Evolutionary conservation across 2,888 invertebrate species (phyloP).

Genomic region (Lamellibrachia columna): DNA sequence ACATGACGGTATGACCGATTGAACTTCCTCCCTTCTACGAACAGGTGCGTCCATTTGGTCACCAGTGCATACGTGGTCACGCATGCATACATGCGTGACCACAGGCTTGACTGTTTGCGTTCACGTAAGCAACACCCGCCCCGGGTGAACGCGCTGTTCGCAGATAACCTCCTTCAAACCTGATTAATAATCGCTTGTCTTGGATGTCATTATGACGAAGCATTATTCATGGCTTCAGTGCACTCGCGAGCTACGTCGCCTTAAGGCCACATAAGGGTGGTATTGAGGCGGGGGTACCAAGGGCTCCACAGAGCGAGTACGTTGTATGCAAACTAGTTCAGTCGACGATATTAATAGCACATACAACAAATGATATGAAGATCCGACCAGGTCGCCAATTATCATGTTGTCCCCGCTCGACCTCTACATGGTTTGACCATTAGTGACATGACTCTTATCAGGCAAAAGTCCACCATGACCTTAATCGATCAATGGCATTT

Average conservation of each 20-base stretch:
- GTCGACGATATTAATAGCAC: not conserved
- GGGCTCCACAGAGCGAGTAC: not conserved
- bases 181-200: not conserved
- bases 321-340: not conserved
- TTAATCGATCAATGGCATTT: not conserved
- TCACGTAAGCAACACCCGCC: not conserved
- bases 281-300: not conserved
- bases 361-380: not conserved
- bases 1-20: not conserved
- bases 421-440: not conserved
- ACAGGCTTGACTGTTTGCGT: not conserved
- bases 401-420: not conserved
- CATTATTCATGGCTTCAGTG: not conserved
- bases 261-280: not conserved
- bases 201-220: not conserved
- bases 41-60: not conserved
- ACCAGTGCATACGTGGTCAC: not conserved
- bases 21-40: not conserved
- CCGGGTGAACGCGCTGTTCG: not conserved
- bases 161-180: not conserved
- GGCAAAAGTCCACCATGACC: not conserved
- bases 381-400: not conserved
- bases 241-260: not conserved
- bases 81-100: not conserved
- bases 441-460: not conserved